These are phyloP conservation scores for Notodonta dromedarius DNA, from an alignment of 2,888 invertebrate genomes.

Conservation along the genomic window DNA sequence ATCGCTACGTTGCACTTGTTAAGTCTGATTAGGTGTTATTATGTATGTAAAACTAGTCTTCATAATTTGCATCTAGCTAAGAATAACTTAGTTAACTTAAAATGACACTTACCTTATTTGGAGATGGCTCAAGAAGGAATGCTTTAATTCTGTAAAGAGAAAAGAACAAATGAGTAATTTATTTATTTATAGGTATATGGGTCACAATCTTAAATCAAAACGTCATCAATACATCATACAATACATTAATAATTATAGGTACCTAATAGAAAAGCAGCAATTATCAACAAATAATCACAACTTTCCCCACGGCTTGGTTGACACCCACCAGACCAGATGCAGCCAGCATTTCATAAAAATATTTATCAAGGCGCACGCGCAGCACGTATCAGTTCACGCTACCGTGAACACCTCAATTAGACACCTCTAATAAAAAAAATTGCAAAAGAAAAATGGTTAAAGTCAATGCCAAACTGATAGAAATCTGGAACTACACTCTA, in stretches of 20 bases:
- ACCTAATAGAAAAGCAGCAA: neutral
- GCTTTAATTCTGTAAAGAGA: neutral
- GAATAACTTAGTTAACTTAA: neutral
- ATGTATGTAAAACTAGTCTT: slow-evolving; percentile 2
- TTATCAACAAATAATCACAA: no score
- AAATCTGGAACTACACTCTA: slow-evolving; percentile 62
- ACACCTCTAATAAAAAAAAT: slow-evolving; percentile 50
- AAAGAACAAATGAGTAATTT: neutral
- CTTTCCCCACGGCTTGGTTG: neutral
- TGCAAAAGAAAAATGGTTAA: slow-evolving; percentile 58
- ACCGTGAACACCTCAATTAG: slow-evolving; percentile 61
- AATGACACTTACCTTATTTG: neutral
- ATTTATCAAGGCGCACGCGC: slow-evolving; percentile 33
- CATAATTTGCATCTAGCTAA: neutral
- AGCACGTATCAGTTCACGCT: slow-evolving; percentile 64
- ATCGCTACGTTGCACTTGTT: slow-evolving; percentile 45
- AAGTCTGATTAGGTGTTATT: slow-evolving; percentile 36
- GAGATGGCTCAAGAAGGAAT: neutral
- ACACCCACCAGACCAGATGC: neutral
- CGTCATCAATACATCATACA: no score
- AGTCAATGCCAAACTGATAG: slow-evolving; percentile 70
- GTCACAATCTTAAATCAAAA: no score
- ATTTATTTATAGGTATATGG: no score
- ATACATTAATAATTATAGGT: no score
- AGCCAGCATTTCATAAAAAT: slow-evolving; percentile 10